Conservation (phyloP, 2,797 vertebrate species). For the Notamacropus eugenii region DNA sequence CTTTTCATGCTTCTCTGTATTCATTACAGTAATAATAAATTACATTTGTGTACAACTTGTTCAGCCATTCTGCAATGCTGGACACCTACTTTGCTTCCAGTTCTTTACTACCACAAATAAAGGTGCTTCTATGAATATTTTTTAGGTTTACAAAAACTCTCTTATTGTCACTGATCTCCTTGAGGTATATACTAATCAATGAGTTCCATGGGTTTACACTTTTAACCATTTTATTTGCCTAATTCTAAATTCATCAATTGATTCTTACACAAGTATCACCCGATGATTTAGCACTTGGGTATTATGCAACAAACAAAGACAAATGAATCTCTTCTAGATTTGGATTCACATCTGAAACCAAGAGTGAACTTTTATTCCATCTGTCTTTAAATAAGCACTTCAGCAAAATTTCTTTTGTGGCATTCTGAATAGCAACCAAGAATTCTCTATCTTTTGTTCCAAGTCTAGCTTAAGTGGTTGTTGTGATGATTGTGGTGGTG, state of each 20-base stretch:
- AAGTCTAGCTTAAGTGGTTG: too few relatives aligned
- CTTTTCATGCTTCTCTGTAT: not conserved
- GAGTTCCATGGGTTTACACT: too few relatives aligned
- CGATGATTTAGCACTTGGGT: too few relatives aligned
- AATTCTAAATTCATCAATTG: too few relatives aligned
- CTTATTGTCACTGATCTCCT: not conserved
- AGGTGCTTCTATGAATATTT: not conserved
- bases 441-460: too few relatives aligned
- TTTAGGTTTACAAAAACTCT: not conserved
- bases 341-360: not conserved
- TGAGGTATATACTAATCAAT: not conserved
- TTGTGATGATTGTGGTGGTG: too few relatives aligned
- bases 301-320: not conserved
- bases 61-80: not conserved
- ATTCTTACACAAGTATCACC: too few relatives aligned
- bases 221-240: too few relatives aligned
- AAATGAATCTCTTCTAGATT: not conserved
- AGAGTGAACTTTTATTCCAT: not conserved
- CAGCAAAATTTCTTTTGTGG: not conserved
- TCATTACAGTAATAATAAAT: not conserved
- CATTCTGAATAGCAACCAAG: too few relatives aligned
- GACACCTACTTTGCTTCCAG: too few relatives aligned
- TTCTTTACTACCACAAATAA: not conserved
- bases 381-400: not conserved
- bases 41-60: not conserved